Evolutionary conservation across 2,888 invertebrate genomes (phyloP), one percentile per base, ranked within the genome.

Genomic region (Himalopsyche anomala): DNA sequence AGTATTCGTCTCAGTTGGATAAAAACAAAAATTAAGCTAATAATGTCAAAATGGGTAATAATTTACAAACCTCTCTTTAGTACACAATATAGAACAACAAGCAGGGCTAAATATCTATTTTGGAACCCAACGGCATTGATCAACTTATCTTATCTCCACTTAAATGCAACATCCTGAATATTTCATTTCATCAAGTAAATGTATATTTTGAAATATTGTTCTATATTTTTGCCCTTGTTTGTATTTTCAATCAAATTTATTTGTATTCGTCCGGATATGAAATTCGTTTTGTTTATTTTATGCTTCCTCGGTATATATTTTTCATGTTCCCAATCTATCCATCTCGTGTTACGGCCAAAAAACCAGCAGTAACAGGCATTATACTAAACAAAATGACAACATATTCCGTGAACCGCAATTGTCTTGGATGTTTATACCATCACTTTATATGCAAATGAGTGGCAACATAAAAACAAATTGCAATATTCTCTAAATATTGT

Each of bases 371-470:
- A 54, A 45, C 51, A 45, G 28, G 54, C 54, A 81, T 81, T 54
- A 81, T 81, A 81, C 81, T 81, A 38, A 81, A 81, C 51, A 45
- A 81, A 81, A 81, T 55, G 81, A 81, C 54, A 54, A 81, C 81
- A 54, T 81, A 74, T 36, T n/a, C 42, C 69, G 80, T 74, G 83
- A 69, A 82, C 54, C 86, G 85, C 84, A 86, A 87, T 87, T 80
- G 81, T 85, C 85, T 83, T 19, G 40, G 82, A 81, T 83, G 81
- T 86, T 86, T 86, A 86, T 83, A 55, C 42, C 85, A 40, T 81
- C 86, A 84, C 87, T 87, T 84, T 87, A 83, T 83, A 87, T 87
- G 86, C 82, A 87, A 87, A 87, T 87, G 86, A 86, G 87, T 79
- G 42, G 42, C 56, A 55, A 80, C 86, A 85, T 85, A 87, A 87